These are phyloP conservation scores for Pachyuromys duprasi DNA, from an alignment of 2,797 vertebrate species.

Conservation along the genomic window DNA sequence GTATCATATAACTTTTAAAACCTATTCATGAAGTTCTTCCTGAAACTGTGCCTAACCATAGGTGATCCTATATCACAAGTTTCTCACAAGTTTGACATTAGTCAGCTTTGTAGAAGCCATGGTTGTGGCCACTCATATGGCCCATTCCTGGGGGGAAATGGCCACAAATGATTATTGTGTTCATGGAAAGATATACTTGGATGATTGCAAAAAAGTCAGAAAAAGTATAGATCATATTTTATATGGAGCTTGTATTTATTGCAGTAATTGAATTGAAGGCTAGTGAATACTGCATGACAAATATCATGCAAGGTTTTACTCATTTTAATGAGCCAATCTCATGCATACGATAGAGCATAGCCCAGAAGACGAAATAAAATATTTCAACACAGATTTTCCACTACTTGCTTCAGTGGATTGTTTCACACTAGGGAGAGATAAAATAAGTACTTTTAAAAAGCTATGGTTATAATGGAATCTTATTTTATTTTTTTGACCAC, in stretches of 20 bases:
- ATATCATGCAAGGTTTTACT: conserved; percentile 55
- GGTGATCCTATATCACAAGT: neutral
- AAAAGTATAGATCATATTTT: conserved; percentile 48
- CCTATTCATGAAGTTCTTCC: neutral
- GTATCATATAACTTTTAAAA: neutral
- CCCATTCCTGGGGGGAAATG: neutral
- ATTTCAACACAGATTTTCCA: conserved; percentile 8
- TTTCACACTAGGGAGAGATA: conserved; percentile 53
- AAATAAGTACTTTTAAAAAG: conserved; percentile 42
- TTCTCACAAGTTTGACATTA: neutral
- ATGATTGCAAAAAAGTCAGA: conserved; percentile 11
- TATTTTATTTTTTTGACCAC: conserved; percentile 1
- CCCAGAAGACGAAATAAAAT: conserved; percentile 28
- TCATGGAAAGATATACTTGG: neutral
- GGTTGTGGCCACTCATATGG: neutral
- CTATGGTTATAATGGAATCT: neutral
- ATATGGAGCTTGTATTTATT: neutral
- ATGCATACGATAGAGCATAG: conserved; percentile 51
- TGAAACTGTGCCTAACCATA: neutral
- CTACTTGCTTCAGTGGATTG: conserved; percentile 17
- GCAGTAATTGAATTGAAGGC: conserved; percentile 71
- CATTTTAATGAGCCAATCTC: conserved; percentile 58
- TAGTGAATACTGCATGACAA: conserved; percentile 49
- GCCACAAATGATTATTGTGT: neutral
- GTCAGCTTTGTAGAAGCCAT: neutral